These are phyloP conservation scores for Dreissena rostriformis DNA, from an alignment of 1,140 invertebrate genomes.

Conservation along the genomic window DNA sequence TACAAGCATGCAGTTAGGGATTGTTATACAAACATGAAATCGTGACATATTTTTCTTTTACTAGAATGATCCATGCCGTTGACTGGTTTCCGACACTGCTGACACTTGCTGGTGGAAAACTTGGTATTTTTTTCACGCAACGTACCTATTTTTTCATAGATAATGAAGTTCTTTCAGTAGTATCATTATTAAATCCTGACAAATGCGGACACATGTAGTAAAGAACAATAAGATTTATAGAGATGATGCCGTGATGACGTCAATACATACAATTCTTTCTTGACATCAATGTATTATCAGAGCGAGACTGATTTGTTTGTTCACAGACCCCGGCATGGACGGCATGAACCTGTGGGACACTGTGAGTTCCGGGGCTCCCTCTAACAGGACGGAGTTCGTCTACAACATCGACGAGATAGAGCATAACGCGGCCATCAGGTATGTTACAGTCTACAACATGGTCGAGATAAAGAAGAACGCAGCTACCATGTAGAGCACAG, in stretches of 20 bases:
- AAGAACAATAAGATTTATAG: no score
- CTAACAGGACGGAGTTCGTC: neutral
- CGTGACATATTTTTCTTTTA: neutral
- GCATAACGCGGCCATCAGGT: neutral
- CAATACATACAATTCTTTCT: no score
- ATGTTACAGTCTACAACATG: neutral
- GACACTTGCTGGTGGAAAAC: constrained; percentile 5
- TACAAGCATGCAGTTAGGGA: no score
- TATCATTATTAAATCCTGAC: no score
- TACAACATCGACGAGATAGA: neutral
- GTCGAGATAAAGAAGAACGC: neutral
- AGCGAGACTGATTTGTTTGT: neutral
- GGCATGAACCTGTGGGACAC: neutral
- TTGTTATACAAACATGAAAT: no score
- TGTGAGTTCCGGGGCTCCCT: neutral
- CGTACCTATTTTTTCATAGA: no score
- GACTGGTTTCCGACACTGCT: constrained; percentile 32
- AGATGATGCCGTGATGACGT: no score
- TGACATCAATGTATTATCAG: no score
- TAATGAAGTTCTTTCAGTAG: no score
- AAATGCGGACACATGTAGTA: no score
- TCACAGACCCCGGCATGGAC: neutral
- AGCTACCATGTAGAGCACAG: no score
- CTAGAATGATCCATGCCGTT: constrained; percentile 46
- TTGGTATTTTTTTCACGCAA: no score